These are phyloP conservation scores for Selenia dentaria DNA, from an alignment of 2,888 invertebrate species.

Conservation along the genomic window DNA sequence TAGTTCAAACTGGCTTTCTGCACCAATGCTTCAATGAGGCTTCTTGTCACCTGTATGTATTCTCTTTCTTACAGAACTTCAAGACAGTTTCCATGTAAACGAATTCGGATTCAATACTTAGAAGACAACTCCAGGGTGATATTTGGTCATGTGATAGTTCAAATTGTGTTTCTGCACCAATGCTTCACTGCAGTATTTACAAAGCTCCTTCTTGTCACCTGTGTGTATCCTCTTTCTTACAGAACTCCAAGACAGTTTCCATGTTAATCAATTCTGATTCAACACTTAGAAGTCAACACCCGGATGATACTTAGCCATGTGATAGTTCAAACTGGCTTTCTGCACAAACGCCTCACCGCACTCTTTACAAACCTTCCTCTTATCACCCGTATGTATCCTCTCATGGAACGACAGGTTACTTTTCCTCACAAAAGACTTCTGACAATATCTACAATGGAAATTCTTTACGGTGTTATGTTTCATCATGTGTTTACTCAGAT, in stretches of 20 bases:
- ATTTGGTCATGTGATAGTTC: conserved; percentile 3
- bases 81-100: neutral
- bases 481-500: conserved; percentile 1
- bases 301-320: conserved; percentile 34
- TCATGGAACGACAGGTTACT: conserved; percentile 2
- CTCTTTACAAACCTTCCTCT: conserved; percentile 28
- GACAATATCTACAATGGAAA: conserved; percentile 12
- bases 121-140: conserved; percentile 9
- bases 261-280: too few relatives aligned
- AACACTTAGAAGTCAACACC: neutral
- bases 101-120: conserved; percentile 8
- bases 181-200: too few relatives aligned
- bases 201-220: too few relatives aligned
- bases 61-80: too few relatives aligned
- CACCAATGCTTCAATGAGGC: too few relatives aligned
- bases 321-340: conserved; percentile 39
- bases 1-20: too few relatives aligned
- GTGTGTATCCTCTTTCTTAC: too few relatives aligned
- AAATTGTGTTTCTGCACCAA: too few relatives aligned
- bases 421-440: conserved; percentile 6
- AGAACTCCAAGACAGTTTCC: too few relatives aligned
- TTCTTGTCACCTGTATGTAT: too few relatives aligned
- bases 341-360: conserved; percentile 43
- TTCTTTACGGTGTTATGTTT: conserved; percentile 8
- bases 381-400: conserved; percentile 20